Percentiles rank a stretch among this genome's conserved stretches.
Evolutionary conservation across 2,113 vertebrate genomes (phyloP).

Genomic region (Telmatochromis sp.): DNA sequence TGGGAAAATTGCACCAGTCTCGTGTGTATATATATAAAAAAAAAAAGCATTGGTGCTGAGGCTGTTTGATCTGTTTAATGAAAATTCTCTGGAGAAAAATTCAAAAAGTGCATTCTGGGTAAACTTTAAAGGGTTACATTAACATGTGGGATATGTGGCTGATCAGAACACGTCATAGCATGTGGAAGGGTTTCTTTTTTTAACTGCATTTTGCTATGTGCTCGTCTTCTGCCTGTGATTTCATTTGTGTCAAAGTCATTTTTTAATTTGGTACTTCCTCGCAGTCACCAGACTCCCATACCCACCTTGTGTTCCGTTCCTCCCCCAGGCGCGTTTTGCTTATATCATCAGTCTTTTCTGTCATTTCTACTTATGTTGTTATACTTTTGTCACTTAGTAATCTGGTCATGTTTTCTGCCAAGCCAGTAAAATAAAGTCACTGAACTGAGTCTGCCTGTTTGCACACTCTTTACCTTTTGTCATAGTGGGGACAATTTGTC

Average conservation of each 20-base stretch:
- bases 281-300: neutral
- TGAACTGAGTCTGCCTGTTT: neutral
- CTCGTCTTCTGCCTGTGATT: accelerated
- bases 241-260: neutral
- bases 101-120: neutral
- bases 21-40: neutral
- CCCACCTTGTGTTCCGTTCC: neutral
- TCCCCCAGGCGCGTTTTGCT: neutral
- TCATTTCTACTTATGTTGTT: neutral
- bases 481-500: neutral
- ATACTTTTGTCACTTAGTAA: neutral
- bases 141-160: neutral
- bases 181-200: neutral
- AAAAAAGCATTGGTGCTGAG: neutral
- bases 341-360: neutral
- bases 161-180: neutral
- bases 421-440: neutral
- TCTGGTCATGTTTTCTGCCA: neutral
- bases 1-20: neutral
- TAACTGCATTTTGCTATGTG: neutral
- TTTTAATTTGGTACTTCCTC: neutral
- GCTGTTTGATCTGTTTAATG: neutral
- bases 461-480: neutral
- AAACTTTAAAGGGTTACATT: neutral
- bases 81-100: neutral